Percentiles rank a stretch among this genome's conserved stretches.
These are phyloP conservation scores for Blennius ocellaris DNA, from an alignment of 2,113 vertebrate species.

Conservation along the genomic window DNA sequence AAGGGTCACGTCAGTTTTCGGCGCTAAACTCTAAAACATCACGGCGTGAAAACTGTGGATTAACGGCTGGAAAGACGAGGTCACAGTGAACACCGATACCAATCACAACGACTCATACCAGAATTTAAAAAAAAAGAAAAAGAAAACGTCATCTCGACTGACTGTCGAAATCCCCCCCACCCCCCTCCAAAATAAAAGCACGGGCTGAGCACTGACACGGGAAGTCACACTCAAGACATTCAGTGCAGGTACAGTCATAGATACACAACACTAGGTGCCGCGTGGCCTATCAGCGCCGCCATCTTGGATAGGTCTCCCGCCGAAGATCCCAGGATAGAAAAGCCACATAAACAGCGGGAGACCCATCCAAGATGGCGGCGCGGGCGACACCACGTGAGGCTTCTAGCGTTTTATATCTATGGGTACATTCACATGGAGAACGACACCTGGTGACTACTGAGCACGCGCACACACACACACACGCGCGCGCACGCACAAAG, in stretches of 20 bases:
- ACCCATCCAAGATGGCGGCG: too few species aligned
- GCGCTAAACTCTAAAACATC: neutral
- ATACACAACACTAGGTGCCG: too few species aligned
- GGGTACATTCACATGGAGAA: conserved; percentile 76
- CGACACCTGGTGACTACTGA: conserved; percentile 42
- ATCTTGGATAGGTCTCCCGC: too few species aligned
- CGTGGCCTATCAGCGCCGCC: too few species aligned
- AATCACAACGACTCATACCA: conserved; percentile 53
- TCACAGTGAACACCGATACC: conserved; percentile 81
- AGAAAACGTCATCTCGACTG: too few species aligned
- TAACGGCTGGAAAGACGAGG: conserved; percentile 46
- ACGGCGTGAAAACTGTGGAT: neutral
- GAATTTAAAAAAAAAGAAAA: too few species aligned
- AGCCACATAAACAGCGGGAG: too few species aligned
- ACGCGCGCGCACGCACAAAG: conserved; percentile 54
- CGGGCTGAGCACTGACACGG: conserved; percentile 41
- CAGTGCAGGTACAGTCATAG: conserved; percentile 61
- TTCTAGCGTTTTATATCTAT: too few species aligned
- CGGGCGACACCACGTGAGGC: too few species aligned
- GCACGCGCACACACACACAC: conserved; percentile 4
- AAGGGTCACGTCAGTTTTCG: neutral
- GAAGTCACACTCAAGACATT: conserved; percentile 46
- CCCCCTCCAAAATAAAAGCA: conserved; percentile 46
- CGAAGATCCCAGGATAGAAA: too few species aligned
- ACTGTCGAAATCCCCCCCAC: too few species aligned